Evolutionary conservation across 2,888 invertebrate species (phyloP), one percentile per base, ranked within the genome.

Genomic region (Saturnia pavonia): DNA sequence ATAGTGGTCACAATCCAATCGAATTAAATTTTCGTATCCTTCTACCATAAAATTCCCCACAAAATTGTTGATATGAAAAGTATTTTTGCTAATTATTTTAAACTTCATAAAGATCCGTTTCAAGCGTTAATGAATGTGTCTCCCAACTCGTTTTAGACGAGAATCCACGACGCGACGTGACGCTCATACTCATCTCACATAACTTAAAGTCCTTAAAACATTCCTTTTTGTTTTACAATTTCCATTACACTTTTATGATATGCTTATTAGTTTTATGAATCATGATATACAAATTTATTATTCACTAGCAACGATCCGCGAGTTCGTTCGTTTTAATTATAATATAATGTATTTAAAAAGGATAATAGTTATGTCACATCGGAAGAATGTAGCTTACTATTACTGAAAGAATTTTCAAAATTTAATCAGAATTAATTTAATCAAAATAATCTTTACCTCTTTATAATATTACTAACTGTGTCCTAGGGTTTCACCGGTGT

Each of bases 211-310:
- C 79, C 80, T 82, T 84, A 80, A 86, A 85, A 82, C 80, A 79
- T 81, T 85, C 79, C 79, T 80, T 85, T 85, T 85, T 86, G 85
- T 85, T 85, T 83, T 77, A 78, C 79, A 76, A 76, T 78, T 78
- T 80, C 80, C 78, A 82, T 74, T 7, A 79, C 77, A 76, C 78
- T 76, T 80, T 77, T 82, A 82, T 82, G 82, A 85, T 82, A 79
- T 82, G 74, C 80, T 77, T 76, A 74, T 54, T 8, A 54, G 1
- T 54, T n/a, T 7, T 51, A 8, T 54, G n/a, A 54, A 54, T 22
- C 0, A 54, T 8, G n/a, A 22, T n/a, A 54, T 54, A 22, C 77
- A 75, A 82, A 81, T 84, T 82, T 82, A 79, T 75, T 73, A 81
- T 77, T 77, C 78, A 78, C 2, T 34, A 34, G 6, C 34, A 34